Evolutionary conservation across 1,140 invertebrate species (phyloP), one percentile per base, ranked within the genome.

Genomic region (Eufriesea mexicana): DNA sequence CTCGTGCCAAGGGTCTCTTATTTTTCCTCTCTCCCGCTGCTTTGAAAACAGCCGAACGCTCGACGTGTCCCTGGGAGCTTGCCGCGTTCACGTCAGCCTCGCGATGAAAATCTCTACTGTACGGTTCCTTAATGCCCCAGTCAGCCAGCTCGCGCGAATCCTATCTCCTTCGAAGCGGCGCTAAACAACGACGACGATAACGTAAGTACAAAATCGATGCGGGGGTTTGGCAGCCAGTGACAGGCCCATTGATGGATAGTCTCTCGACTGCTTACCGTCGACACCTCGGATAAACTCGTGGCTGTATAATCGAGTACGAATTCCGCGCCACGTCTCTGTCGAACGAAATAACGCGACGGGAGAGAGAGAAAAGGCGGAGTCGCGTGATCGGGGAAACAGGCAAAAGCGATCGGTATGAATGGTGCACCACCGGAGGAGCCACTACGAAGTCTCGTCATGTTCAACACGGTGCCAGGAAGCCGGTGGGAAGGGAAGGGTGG

Each of bases 361-460:
- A 35, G 35, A 35, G 35, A 35, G 35, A 4, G 59, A 54, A 20
- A 59, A 16, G 45, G n/a, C 51, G 14, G 35, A 45, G 35, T 61
- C 51, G 16, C 23, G n/a, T 76, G 35, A 23, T 67, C 23, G 28
- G 67, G 59, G 64, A 76, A 42, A 20, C 70, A 54, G 62, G 62
- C 67, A 79, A 70, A 45, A 79, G 49, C 74, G 84, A 90, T 91
- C 83, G 75, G 83, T 91, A 88, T 86, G 86, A 90, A 90, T 84
- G 78, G 54, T 83, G 84, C 89, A 89, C 85, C 76, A 80, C 75
- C 82, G 79, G 74, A 57, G 20, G 45, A 78, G 49, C 72, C 74
- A 72, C 85, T 87, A 84, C 66, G 77, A 66, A 90, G 88, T 89
- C 87, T 86, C 83, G 87, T 90, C 89, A 88, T 89, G 91, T 91